Base-by-base conservation (phyloP, 2,797 vertebrate genomes). In the Cyprinodon diabolis region DNA sequence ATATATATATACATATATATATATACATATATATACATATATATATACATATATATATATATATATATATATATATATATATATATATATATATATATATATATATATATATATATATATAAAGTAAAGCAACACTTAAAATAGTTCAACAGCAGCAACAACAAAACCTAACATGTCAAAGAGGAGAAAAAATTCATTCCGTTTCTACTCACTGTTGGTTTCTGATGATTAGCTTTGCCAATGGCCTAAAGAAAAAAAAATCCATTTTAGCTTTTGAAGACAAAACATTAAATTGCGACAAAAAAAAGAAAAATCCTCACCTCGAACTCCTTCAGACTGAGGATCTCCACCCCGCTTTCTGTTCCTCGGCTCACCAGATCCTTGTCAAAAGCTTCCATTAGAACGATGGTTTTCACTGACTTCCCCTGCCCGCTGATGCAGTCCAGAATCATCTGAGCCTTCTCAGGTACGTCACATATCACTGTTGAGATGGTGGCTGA, bases 401-500 rank as follows among this genome's bases (percentile, higher is more conserved):
- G 57, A 60, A 98, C 83, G n/a, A 99, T 88, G 1, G 89, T 96
- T 89, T 93, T 96, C 74, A 99, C 90, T 0, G 93, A 86, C 9
- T 87, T 90, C 63, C 94, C 88, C 65, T 94, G 95, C 15, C 90
- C 95, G 35, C 93, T 88, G 60, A 94, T 88, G 51, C 92, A 90
- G 17, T 95, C 93, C 80, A 99, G 84, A 74, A 99, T 88, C 81
- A 96, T 76, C 37, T 30, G 86, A 67, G 95, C 97, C 89, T 98
- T 99, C 13, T 97, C 96, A 2, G 94, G 80, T 17, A 96, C 92
- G 66, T 99, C 98, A 75, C 96, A 98, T 92, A 99, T 96, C 88
- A 99, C 90, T 2, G 98, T 91, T 7, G 96, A 91, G 80, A 99
- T 95, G 75, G 93, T 68, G 67, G 95, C 98, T 99, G 90, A 52